Evolutionary conservation across 2,797 vertebrate species (phyloP).

Genomic region (Acrocephalus scirpaceus): DNA sequence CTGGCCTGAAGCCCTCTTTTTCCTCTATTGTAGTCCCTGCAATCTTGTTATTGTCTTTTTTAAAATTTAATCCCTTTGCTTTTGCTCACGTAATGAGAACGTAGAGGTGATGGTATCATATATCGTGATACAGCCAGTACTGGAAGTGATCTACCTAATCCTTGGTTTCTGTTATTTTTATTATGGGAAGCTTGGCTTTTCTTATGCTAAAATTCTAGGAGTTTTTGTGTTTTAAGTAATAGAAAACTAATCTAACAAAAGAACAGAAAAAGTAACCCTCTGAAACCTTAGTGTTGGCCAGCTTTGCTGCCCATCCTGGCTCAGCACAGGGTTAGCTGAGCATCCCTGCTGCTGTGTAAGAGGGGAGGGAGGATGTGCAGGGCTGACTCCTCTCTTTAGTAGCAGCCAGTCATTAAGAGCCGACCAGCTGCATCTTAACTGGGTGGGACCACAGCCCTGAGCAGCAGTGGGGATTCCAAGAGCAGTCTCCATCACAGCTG

Average conservation of each 20-base stretch:
- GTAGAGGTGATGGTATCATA: neutral
- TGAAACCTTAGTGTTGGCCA: neutral
- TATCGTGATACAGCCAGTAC: neutral
- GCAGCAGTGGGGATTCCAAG: neutral
- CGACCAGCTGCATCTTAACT: rapidly evolving
- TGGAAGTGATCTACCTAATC: neutral
- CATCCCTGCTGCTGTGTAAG: neutral
- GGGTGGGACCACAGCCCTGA: neutral
- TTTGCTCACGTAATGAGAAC: neutral
- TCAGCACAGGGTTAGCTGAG: neutral
- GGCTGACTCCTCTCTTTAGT: neutral
- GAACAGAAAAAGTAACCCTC: neutral
- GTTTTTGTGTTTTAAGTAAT: neutral
- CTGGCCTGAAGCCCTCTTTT: neutral
- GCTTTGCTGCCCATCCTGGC: neutral
- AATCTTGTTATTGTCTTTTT: neutral
- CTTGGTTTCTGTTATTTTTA: neutral
- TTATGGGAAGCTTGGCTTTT: neutral
- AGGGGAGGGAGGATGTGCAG: neutral
- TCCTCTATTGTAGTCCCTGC: neutral
- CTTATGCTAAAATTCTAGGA: neutral
- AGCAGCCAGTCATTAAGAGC: neutral
- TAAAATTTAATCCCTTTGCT: neutral
- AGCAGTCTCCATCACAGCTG: neutral
- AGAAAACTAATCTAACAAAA: neutral